Percentiles rank a stretch among this genome's conserved stretches.
Evolutionary conservation across 2,888 invertebrate genomes (phyloP).

Genomic region (Drosophila longiperda): DNA sequence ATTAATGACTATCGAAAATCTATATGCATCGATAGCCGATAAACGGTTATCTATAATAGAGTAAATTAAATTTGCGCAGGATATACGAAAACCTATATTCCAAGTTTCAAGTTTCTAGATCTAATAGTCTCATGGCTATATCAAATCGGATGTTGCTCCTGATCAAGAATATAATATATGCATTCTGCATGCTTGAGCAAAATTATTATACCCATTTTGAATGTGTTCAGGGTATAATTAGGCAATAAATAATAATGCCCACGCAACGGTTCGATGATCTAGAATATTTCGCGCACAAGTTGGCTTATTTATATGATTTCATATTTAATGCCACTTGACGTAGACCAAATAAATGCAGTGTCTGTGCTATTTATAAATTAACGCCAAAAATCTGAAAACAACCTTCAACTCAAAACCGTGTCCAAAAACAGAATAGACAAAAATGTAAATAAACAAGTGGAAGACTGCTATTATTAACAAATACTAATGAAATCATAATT

Average conservation of each 20-base stretch:
- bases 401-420: background rate
- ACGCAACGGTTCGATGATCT: slow-evolving; percentile 25
- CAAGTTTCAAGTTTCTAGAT: no score
- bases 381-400: background rate
- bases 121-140: no score
- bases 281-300: slow-evolving; percentile 17
- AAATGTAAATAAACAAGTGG: background rate
- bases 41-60: no score
- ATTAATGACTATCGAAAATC: no score
- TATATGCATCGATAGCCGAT: no score
- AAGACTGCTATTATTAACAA: background rate
- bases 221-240: slow-evolving; percentile 1
- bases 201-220: no score
- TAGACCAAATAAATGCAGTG: slow-evolving; percentile 31
- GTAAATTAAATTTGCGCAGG: no score
- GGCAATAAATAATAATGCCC: slow-evolving; percentile 34
- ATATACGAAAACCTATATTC: no score
- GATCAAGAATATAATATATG: no score
- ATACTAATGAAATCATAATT: no score
- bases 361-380: slow-evolving; percentile 19
- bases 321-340: slow-evolving; percentile 22
- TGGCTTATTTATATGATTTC: slow-evolving; percentile 1
- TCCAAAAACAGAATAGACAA: background rate
- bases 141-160: no score
- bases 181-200: no score